Base-by-base conservation (phyloP, 1,140 invertebrate genomes). In the Zeugodacus cucurbitae region DNA sequence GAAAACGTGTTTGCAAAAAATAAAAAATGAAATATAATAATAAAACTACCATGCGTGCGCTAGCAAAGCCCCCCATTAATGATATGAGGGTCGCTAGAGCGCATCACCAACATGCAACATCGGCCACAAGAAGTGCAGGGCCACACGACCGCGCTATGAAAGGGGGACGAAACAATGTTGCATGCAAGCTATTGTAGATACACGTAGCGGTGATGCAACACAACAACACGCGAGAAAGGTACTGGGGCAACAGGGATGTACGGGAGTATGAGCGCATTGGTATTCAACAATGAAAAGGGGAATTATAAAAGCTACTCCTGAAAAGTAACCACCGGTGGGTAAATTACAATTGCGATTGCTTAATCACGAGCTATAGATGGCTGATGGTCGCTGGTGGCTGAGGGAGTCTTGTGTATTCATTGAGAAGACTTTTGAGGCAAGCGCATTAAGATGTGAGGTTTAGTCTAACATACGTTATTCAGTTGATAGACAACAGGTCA, bases 71-170 rank as follows among this genome's bases (percentile, higher is more conserved):
- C 74, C n/a, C 37, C n/a, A 82, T 29, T 26, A 44, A 48, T 41
- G 74, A 22, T 10, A 82, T 82, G 74, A 82, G 74, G 74, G 74
- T 82, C 74, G 74, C n/a, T 48, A 82, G 74, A 82, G 74, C 74
- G 74, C 74, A 82, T 3, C n/a, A 82, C n/a, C 74, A 29, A 82
- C 74, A 26, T 26, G n/a, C 74, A 82, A 44, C 26, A 67, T 32
- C 29, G 32, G 5, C 41, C 44, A 48, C 74, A 34, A 20, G 6
- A 74, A 74, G 37, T 7, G 10, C 37, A 22, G 8, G 22, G 32
- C 41, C n/a, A 20, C 4, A 44, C 37, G 37, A 20, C 74, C n/a
- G n/a, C n/a, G n/a, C 74, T 82, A n/a, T 10, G 22, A 82, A 54
- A 48, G 41, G 41, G 74, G 44, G 41, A 8, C 22, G 34, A 22